Percentiles rank a stretch among this genome's conserved stretches.
Conservation (phyloP, 2,113 vertebrate species). For the Aegotheles bennettii region DNA sequence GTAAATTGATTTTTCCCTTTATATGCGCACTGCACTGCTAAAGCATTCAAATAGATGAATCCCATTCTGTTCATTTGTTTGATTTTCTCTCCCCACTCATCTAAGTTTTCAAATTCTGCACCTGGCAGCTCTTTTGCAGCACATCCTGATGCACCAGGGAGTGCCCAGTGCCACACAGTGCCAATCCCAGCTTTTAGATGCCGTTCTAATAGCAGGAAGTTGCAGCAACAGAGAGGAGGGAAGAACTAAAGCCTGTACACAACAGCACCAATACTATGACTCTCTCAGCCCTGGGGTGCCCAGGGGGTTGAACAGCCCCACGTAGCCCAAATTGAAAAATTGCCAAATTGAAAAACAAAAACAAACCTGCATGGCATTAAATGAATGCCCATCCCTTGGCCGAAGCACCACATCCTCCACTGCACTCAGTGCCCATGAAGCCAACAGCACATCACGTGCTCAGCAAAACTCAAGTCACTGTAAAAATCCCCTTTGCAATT, state of each 20-base stretch:
- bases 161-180: fast-evolving
- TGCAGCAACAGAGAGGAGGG: neutral
- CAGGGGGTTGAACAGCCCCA: neutral
- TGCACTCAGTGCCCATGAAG: neutral
- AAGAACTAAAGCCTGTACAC: too few species aligned
- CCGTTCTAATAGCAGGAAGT: neutral
- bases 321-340: too few species aligned
- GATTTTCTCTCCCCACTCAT: neutral
- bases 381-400: fast-evolving
- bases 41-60: neutral
- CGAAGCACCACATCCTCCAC: neutral
- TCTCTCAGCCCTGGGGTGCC: neutral
- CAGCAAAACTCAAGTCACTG: conserved; percentile 1
- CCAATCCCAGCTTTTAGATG: neutral
- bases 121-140: neutral
- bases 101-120: neutral
- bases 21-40: neutral
- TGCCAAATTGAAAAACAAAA: neutral
- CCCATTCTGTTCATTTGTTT: neutral
- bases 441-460: neutral
- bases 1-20: conserved; percentile 53
- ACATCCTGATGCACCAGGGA: fast-evolving
- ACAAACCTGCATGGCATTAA: neutral
- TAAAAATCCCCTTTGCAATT: conserved; percentile 28
- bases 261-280: fast-evolving